Percentiles rank a stretch among this genome's conserved stretches.
Conservation (phyloP, 2,888 invertebrate genomes). For the Laspeyria flexula region DNA sequence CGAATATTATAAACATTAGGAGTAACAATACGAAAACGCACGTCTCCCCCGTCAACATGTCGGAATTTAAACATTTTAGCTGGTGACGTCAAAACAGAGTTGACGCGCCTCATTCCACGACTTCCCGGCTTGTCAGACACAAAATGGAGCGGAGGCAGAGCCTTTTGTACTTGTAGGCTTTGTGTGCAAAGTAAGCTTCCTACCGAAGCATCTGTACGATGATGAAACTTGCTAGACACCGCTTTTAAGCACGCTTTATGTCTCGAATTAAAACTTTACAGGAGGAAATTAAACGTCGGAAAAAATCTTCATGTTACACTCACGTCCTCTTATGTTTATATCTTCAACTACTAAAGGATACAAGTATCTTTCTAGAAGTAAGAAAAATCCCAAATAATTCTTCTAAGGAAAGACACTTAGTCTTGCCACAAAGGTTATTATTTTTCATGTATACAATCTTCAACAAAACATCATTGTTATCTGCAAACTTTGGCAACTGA, state of each 20-base stretch:
- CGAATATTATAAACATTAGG: not conserved
- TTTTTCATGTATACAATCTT: no score
- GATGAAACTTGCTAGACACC: slow-evolving; percentile 86
- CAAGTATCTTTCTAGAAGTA: slow-evolving; percentile 9
- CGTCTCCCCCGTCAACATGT: slow-evolving; percentile 38
- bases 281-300: slow-evolving; percentile 81
- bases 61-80: slow-evolving; percentile 61
- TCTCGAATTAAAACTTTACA: slow-evolving; percentile 84
- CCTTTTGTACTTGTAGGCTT: slow-evolving; percentile 84
- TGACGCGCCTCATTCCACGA: slow-evolving; percentile 76
- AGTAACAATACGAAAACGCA: slow-evolving; percentile 25
- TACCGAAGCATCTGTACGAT: slow-evolving; percentile 82
- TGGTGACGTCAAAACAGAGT: slow-evolving; percentile 67
- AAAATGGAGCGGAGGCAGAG: slow-evolving; percentile 81
- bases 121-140: slow-evolving; percentile 79
- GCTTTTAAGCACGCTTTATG: slow-evolving; percentile 83
- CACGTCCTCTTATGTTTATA: slow-evolving; percentile 15
- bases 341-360: slow-evolving; percentile 13
- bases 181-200: slow-evolving; percentile 84
- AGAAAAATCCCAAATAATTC: no score
- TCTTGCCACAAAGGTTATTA: no score
- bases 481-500: no score
- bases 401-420: not conserved
- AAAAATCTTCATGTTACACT: slow-evolving; percentile 63
- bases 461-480: no score